Evolutionary conservation across 2,113 vertebrate genomes (phyloP).

Genomic region (Pyrgilauda ruficollis): DNA sequence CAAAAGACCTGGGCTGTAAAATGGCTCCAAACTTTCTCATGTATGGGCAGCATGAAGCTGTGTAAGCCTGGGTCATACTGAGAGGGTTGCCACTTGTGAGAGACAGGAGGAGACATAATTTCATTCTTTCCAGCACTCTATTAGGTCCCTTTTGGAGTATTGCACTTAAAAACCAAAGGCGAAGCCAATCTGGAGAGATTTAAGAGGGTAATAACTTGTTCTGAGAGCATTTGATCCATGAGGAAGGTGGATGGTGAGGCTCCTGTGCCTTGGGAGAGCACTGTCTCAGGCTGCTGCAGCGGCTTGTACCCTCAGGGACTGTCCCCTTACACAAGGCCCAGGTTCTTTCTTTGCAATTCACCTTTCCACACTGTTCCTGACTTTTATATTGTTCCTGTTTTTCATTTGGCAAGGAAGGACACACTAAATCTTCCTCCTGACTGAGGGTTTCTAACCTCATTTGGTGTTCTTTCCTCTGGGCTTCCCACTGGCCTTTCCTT

Average conservation of each 20-base stretch:
- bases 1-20: not conserved
- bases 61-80: not conserved
- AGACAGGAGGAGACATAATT: not conserved
- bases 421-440: not conserved
- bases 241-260: not conserved
- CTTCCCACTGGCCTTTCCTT: not conserved
- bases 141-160: not conserved
- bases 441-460: not conserved
- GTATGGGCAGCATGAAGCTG: not conserved
- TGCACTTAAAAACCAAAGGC: not conserved
- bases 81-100: not conserved
- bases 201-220: not conserved
- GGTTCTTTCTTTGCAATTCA: not conserved
- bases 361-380: not conserved
- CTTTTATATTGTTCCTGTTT: not conserved
- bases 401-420: not conserved
- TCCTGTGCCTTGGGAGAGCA: rapidly evolving
- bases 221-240: not conserved
- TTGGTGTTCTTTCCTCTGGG: not conserved
- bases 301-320: not conserved
- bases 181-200: not conserved
- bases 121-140: not conserved
- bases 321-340: not conserved
- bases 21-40: not conserved
- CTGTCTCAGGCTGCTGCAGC: not conserved